These are phyloP conservation scores for Myiozetetes cayanensis DNA, from an alignment of 2,113 vertebrate species.

Conservation along the genomic window DNA sequence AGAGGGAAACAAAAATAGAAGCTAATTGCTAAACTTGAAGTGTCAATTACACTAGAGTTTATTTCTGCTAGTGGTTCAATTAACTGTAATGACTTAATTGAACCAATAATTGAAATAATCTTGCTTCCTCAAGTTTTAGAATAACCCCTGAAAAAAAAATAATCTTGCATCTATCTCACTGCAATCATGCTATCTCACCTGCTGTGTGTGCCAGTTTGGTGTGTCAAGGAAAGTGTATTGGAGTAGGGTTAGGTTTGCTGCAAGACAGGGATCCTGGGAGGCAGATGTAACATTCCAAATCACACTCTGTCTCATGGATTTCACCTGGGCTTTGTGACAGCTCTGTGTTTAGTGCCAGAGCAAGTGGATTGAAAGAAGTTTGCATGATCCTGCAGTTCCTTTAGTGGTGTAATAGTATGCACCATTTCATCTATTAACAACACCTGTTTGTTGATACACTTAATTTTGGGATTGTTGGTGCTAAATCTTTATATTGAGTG, in stretches of 20 bases:
- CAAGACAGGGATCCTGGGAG: not conserved
- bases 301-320: not conserved
- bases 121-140: constrained; percentile 43
- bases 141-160: constrained; percentile 12
- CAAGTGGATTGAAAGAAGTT: not conserved
- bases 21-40: constrained; percentile 22
- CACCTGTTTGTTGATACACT: not conserved
- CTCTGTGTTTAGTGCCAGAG: not conserved
- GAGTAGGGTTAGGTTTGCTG: not conserved
- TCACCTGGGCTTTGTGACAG: not conserved
- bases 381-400: not conserved
- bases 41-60: constrained; percentile 30
- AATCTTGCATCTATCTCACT: not conserved
- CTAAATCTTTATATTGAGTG: not conserved
- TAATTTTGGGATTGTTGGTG: not conserved
- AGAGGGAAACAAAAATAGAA: constrained; percentile 40
- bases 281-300: not conserved
- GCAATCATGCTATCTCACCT: not conserved
- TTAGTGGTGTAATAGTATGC: not conserved
- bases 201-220: not conserved
- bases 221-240: not conserved
- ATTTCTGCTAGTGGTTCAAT: constrained; percentile 55
- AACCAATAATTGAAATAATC: constrained; percentile 42
- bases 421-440: not conserved
- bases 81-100: constrained; percentile 61